Percentiles rank a stretch among this genome's conserved stretches.
phyloP scores from a whole-genome alignment of 2,113 vertebrate species.

The Neogale vison region DNA sequence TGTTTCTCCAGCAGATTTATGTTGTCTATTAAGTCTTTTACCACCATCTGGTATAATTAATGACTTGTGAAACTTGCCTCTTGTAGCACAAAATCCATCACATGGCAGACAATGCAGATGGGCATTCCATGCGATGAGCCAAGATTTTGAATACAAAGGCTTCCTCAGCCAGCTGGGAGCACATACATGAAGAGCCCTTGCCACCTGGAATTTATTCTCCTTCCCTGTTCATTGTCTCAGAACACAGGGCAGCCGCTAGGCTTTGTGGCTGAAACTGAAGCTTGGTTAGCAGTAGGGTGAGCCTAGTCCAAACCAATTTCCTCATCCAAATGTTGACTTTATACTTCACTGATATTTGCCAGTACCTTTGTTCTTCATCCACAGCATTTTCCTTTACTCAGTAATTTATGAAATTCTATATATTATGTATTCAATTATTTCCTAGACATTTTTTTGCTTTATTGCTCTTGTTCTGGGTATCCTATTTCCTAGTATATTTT shows the following conservation, averaged over 20 bases:
- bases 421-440: not conserved
- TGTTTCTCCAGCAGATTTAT: conserved; percentile 49
- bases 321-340: not conserved
- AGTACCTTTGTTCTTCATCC: not conserved
- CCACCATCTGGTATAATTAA: conserved; percentile 72
- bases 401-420: not conserved
- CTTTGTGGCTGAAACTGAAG: not conserved
- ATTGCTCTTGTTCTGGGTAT: not conserved
- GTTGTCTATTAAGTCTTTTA: conserved; percentile 49
- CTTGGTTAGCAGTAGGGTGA: not conserved
- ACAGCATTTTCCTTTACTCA: not conserved
- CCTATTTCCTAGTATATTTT: not conserved
- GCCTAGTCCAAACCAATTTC: not conserved
- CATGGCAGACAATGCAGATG: conserved; percentile 17
- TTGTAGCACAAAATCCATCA: not conserved
- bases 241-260: not conserved
- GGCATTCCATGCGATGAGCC: conserved; percentile 25
- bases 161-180: not conserved
- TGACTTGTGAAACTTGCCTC: conserved; percentile 62
- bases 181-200: not conserved
- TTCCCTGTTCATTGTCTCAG: not conserved
- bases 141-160: not conserved
- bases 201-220: not conserved
- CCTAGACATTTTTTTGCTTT: not conserved
- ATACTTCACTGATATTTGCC: not conserved